Evolutionary conservation across 2,797 vertebrate species (phyloP).

Genomic region (Macroramphosus scolopax): DNA sequence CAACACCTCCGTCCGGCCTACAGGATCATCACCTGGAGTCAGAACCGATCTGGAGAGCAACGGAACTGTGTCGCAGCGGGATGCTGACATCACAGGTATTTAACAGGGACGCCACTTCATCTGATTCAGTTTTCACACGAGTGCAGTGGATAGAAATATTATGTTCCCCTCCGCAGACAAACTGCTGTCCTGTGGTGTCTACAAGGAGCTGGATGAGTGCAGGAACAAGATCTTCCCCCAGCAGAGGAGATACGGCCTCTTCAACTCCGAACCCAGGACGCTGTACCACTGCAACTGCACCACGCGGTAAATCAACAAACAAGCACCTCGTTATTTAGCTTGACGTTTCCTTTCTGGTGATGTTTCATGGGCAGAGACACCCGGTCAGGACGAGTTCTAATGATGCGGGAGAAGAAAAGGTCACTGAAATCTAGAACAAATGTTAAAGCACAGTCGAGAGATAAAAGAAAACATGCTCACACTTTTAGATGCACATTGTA

Average conservation of each 20-base stretch:
- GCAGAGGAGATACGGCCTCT: constrained; percentile 76
- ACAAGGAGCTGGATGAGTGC: constrained; percentile 75
- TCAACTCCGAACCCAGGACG: constrained; percentile 62
- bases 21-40: not conserved
- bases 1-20: not conserved
- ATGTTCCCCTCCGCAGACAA: constrained; percentile 44
- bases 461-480: no score
- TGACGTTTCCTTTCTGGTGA: no score
- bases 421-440: no score
- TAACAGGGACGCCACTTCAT: no score
- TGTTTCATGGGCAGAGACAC: no score
- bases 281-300: constrained; percentile 88
- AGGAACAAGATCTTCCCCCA: constrained; percentile 71
- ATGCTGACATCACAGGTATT: constrained; percentile 37
- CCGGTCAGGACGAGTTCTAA: no score
- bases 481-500: no score
- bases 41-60: not conserved
- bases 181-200: constrained; percentile 62
- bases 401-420: no score
- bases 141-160: not conserved
- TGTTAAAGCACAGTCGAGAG: no score
- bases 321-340: no score
- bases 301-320: constrained; percentile 63
- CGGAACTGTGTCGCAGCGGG: not conserved
- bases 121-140: no score